Evolutionary conservation across 2,113 vertebrate genomes (phyloP).

Genomic region (Leucopsar rothschildi): DNA sequence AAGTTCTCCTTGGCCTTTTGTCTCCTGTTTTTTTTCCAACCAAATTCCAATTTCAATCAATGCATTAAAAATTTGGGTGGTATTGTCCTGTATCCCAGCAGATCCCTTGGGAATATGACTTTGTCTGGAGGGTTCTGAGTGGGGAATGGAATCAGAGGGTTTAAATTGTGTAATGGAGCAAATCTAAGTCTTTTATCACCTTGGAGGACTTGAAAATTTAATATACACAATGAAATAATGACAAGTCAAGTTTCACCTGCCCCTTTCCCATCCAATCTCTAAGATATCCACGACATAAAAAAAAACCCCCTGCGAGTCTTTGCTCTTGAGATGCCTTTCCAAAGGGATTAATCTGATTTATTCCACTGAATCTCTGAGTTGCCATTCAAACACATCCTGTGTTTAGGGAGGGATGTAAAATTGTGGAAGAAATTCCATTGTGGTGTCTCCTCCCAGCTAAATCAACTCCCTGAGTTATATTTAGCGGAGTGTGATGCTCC

Average conservation of each 20-base stretch:
- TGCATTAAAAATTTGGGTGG: neutral
- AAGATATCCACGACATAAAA: fast-evolving
- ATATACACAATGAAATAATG: neutral
- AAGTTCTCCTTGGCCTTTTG: neutral
- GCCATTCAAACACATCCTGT: neutral
- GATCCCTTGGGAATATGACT: neutral
- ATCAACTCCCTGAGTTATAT: neutral
- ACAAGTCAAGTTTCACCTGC: neutral
- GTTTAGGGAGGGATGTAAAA: neutral
- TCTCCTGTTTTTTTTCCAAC: neutral
- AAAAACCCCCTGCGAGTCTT: neutral
- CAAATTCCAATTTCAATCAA: neutral
- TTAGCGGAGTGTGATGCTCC: neutral
- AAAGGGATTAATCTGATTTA: neutral
- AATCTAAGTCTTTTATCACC: neutral
- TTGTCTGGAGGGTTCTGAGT: neutral
- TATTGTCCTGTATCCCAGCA: neutral
- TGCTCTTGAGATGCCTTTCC: neutral
- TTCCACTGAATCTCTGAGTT: neutral
- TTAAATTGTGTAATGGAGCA: neutral
- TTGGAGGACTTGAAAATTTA: neutral
- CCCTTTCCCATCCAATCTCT: neutral
- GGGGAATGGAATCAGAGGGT: neutral
- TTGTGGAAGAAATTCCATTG: neutral
- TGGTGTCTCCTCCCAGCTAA: neutral